phyloP scores from a whole-genome alignment of 2,888 invertebrate species.

The Drosophila anomelani region DNA sequence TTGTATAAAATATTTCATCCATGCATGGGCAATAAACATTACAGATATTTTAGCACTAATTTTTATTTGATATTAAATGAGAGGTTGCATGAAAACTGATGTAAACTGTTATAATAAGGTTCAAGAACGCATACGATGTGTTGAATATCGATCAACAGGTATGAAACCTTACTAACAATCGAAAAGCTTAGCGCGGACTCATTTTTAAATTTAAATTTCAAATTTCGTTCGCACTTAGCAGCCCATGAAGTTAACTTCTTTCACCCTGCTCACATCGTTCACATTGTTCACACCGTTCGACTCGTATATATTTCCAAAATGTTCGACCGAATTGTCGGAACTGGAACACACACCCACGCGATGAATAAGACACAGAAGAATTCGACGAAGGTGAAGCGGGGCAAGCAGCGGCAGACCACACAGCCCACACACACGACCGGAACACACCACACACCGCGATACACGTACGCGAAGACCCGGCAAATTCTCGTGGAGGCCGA shows the following conservation, averaged over 20 bases:
- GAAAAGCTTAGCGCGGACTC: neutral
- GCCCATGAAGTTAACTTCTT: neutral
- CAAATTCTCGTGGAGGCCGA: conserved; percentile 9
- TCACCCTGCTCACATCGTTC: neutral
- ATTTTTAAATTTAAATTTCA: neutral
- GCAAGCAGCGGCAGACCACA: conserved; percentile 19
- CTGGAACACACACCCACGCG: conserved; percentile 11
- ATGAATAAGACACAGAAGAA: conserved; percentile 32
- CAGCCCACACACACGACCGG: conserved; percentile 7
- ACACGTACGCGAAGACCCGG: neutral
- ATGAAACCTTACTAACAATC: neutral
- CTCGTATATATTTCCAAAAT: conserved; percentile 7
- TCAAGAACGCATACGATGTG: no score
- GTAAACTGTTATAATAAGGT: no score
- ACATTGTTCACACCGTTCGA: conserved; percentile 1
- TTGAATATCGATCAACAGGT: neutral
- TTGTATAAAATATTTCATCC: no score
- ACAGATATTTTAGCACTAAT: no score
- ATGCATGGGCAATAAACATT: no score
- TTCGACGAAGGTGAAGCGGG: conserved; percentile 45
- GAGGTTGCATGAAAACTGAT: no score
- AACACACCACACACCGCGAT: neutral
- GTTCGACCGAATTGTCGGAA: neutral
- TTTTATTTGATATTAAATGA: no score
- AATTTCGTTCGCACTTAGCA: neutral